These are phyloP conservation scores for Merluccius polli DNA, from an alignment of 2,797 vertebrate species.

Conservation along the genomic window DNA sequence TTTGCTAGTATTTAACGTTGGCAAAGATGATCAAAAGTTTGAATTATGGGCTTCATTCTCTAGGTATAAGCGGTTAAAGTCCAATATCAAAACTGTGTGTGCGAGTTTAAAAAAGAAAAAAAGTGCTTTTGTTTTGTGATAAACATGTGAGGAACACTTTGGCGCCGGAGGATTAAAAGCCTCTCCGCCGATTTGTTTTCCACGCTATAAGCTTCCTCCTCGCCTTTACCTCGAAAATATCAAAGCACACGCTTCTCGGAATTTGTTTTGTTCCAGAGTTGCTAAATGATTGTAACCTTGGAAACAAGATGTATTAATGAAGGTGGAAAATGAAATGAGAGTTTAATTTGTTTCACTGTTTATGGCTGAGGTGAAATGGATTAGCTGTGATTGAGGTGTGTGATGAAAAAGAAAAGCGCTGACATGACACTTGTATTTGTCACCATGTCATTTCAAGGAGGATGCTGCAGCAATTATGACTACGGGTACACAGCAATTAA, in stretches of 20 bases:
- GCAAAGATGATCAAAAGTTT: slow-evolving; percentile 35
- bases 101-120: slow-evolving; percentile 31
- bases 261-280: slow-evolving; percentile 70
- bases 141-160: slow-evolving; percentile 55
- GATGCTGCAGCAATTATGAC: slow-evolving; percentile 75
- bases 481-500: slow-evolving; percentile 76
- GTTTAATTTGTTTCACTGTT: slow-evolving; percentile 74
- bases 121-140: slow-evolving; percentile 51
- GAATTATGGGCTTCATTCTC: slow-evolving; percentile 42
- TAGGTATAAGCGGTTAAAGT: slow-evolving; percentile 46
- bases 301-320: slow-evolving; percentile 74
- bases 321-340: slow-evolving; percentile 72
- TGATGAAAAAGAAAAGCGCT: slow-evolving; percentile 68
- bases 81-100: slow-evolving; percentile 55
- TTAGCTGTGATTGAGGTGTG: slow-evolving; percentile 76
- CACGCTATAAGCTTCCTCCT: slow-evolving; percentile 15
- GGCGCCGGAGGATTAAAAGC: slow-evolving; percentile 59
- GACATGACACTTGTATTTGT: slow-evolving; percentile 79
- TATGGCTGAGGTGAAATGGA: slow-evolving; percentile 69
- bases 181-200: slow-evolving; percentile 50
- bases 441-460: slow-evolving; percentile 75
- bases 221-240: slow-evolving; percentile 55
- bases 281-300: slow-evolving; percentile 74
- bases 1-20: slow-evolving; percentile 12
- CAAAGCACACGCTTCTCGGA: slow-evolving; percentile 55